Evolutionary conservation across 2,797 vertebrate genomes (phyloP), one percentile per base, ranked within the genome.

Genomic region (Numenius phaeopus): DNA sequence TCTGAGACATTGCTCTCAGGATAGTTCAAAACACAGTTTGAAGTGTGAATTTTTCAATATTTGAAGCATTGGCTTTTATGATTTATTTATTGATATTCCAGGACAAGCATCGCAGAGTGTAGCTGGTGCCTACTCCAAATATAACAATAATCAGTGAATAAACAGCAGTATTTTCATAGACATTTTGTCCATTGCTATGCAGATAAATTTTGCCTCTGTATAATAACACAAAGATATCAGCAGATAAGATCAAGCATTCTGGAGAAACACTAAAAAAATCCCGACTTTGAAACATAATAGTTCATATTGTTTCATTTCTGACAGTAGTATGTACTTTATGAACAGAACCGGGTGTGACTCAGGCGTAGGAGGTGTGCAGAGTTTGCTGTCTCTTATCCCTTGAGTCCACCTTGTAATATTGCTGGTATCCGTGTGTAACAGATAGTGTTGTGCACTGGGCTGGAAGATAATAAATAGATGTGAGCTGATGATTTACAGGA

Each of bases 391-490:
- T 98, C 97, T 97, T 96, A 95, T 94, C 95, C 96, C 89, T 94
- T 64, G 96, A 97, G 97, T 90, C 97, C 97, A 98, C 94, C 66
- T 95, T 97, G 98, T 97, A 97, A 98, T 98, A 97, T 97, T 97
- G 96, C 97, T 90, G 97, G 97, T 98, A 97, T 98, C 97, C 98
- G 95, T 98, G 98, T 98, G 98, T 98, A 98, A 98, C 98, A 97
- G 98, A 98, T 94, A 98, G 97, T 96, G 95, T 97, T 98, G 98
- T 98, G 98, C 98, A 98, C 92, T 97, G 97, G 96, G 93, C 96
- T 98, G 98, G 96, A 98, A 98, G 98, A 98, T 98, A 98, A 98
- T 98, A 98, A 98, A 98, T 98, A 98, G 97, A 98, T 97, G 95
- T 97, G 96, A 98, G 97, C 97, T 94, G 96, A 98, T 98, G 98